Evolutionary conservation across 1,140 invertebrate species (phyloP), one percentile per base, ranked within the genome.

Genomic region (Drosophila repletoides): DNA sequence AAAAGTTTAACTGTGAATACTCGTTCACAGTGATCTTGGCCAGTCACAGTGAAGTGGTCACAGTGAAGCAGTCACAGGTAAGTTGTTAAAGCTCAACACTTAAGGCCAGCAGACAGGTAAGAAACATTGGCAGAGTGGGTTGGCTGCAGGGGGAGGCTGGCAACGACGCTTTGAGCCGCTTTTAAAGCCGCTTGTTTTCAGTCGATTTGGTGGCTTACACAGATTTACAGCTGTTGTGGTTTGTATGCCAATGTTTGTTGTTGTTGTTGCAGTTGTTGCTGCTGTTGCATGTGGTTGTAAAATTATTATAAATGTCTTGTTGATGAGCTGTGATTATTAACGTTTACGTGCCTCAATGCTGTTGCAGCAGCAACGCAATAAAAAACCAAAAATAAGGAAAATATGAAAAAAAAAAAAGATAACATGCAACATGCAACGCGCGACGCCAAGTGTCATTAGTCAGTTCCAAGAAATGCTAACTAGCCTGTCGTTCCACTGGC

Each of bases 301-400:
- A 86, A 86, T 84, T 80, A 84, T 84, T 84, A 86, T 84, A 84
- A 84, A 84, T 84, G 80, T 84, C 43, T 61, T 74, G 63, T 74
- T 86, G 80, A 84, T 84, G 80, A 84, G 80, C 80, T 84, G 80
- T 76, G 80, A 84, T 84, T 84, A 86, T 84, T 75, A 84, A 69
- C 80, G 76, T 84, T 76, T 84, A 86, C 71, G 66, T 84, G 80
- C 80, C 64, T 69, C 80, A 86, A 72, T 79, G 75, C 58, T 48
- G 43, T 29, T 33, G 56, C 58, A 45, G 28, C 24, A 33, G 19
- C 36, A 29, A 22, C 26, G 36, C 31, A 46, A 14, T 10, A 29
- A 36, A 14, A 7, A 33, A 29, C 21, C 2, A 19, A 41, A 28
- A 48, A 26, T 36, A 41, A 31, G 34, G 36, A 33, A n/a, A 24